Base-by-base conservation (phyloP, 2,797 vertebrate genomes). In the Artibeus lituratus region DNA sequence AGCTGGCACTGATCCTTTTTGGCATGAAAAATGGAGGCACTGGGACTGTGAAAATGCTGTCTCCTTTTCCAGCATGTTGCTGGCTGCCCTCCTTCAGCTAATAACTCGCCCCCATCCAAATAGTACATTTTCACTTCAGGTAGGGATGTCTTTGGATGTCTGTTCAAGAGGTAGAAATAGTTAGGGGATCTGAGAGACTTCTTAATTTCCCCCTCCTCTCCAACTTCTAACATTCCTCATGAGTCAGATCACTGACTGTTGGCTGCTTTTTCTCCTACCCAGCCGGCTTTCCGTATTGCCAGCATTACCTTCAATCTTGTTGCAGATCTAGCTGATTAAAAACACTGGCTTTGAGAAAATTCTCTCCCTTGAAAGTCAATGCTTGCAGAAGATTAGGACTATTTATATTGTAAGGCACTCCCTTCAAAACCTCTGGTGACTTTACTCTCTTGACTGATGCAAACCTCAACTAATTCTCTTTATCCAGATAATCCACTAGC, bases 271-370 rank as follows among this genome's bases (percentile, higher is more conserved):
- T 67, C 88, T 91, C n/a, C 39, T n/a, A 37, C 59, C 49, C 86
- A 81, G 84, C 91, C 49, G 2, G 67, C 67, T 90, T 88, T 85
- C 5, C 8, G 92, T 96, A 97, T 97, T 93, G 19, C 80, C 39
- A 49, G 91, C 88, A 88, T 96, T 95, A 74, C 96, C 96, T 97
- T 96, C 97, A 90, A 97, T 98, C 97, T 96, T 95, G 80, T 88
- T 91, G 93, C 87, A 96, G 95, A 98, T 98, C 81, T 86, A 37
- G 83, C 92, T 96, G 96, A 97, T 97, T 97, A 97, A 97, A 97
- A 96, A 97, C 93, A 88, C 90, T 93, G 78, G 96, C 88, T 90
- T 93, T 97, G 95, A 97, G 86, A 97, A 96, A 97, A 96, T 83
- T 49, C 76, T 92, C 59, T 97, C 95, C 21, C 80, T 94, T 96